phyloP scores from a whole-genome alignment of 1,140 invertebrate species.

The Cydia amplana region DNA sequence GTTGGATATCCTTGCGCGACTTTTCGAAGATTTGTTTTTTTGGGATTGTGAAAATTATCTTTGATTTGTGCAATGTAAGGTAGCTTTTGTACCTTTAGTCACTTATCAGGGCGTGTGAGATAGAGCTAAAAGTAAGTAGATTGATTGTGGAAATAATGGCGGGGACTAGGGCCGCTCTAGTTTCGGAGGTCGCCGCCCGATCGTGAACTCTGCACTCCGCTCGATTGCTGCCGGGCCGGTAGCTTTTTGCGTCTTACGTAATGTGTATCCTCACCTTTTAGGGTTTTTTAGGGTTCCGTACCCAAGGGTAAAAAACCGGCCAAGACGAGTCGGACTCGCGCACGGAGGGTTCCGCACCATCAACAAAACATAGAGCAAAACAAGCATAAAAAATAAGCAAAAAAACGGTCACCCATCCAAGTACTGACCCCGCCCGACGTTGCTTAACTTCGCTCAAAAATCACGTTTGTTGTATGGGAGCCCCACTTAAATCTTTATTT shows the following conservation, averaged over 20 bases:
- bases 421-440: no score
- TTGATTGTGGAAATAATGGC: conserved; percentile 45
- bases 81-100: not conserved
- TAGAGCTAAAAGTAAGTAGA: not conserved
- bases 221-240: conserved; percentile 50
- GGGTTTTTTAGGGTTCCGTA: no score
- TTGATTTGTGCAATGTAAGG: not conserved
- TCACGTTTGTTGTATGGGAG: no score
- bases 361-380: no score
- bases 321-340: no score
- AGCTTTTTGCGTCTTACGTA: conserved; percentile 15
- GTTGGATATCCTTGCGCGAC: not conserved
- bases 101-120: not conserved
- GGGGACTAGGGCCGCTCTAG: conserved; percentile 54
- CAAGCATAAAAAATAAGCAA: no score
- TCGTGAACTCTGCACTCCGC: conserved; percentile 65
- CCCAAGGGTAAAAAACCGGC: no score
- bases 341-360: no score
- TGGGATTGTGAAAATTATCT: not conserved
- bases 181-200: conserved; percentile 69
- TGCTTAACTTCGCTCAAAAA: no score
- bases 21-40: not conserved
- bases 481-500: no score
- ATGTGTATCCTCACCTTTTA: conserved; percentile 37
- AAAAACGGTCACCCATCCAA: no score